phyloP scores from a whole-genome alignment of 2,797 vertebrate genomes.

The Lates japonicus region DNA sequence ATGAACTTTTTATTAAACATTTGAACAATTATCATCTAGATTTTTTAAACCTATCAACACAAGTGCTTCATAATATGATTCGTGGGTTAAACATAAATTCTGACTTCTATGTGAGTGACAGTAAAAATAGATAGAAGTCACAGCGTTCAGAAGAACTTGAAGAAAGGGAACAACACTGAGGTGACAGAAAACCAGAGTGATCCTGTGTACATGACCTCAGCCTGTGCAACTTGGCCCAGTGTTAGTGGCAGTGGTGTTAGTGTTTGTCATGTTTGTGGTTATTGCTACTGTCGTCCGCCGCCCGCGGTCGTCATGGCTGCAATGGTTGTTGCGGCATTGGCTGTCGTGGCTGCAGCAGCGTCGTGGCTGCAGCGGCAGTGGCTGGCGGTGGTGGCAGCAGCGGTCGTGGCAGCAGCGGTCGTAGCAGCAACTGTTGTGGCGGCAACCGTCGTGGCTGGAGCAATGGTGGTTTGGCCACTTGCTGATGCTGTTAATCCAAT shows the following conservation, averaged over 20 bases:
- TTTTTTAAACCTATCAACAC: slow-evolving; percentile 46
- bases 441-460: accelerated
- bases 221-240: no score
- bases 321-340: accelerated
- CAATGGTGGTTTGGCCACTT: neutral
- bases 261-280: neutral
- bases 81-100: slow-evolving; percentile 19
- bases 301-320: neutral
- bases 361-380: neutral
- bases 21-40: slow-evolving; percentile 48
- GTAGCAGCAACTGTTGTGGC: no score
- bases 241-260: slow-evolving; percentile 1
- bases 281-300: slow-evolving; percentile 10
- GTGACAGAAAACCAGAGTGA: slow-evolving; percentile 41
- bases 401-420: accelerated
- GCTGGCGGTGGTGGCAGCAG: accelerated
- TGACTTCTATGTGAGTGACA: neutral
- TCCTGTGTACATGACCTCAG: slow-evolving; percentile 15
- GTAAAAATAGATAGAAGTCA: slow-evolving; percentile 12
- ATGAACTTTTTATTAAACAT: slow-evolving; percentile 34
- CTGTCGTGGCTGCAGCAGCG: accelerated
- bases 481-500: slow-evolving; percentile 32
- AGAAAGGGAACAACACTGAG: slow-evolving; percentile 30
- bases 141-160: slow-evolving; percentile 18
- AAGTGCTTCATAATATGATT: slow-evolving; percentile 5